Conservation (phyloP, 1,140 invertebrate species). For the Heliconius melpomene region DNA sequence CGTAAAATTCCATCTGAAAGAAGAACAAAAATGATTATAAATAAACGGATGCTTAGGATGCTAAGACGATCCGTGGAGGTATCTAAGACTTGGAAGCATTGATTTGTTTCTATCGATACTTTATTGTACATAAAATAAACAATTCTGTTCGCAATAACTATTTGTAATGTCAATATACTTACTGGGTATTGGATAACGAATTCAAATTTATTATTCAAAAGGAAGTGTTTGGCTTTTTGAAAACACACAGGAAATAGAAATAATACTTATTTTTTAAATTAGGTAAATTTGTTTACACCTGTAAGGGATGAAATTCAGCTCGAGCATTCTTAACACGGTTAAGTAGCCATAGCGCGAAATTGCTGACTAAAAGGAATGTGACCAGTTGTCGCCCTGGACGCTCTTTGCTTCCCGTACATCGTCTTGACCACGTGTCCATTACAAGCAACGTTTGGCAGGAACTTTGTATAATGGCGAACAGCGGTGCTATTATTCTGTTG, state of each 20-base stretch:
- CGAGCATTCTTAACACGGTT: constrained; percentile 86
- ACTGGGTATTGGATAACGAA: too few relatives aligned
- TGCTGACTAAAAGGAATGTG: constrained; percentile 89
- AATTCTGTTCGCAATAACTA: too few relatives aligned
- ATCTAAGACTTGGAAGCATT: too few relatives aligned
- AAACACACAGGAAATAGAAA: neutral
- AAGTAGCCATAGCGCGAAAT: constrained; percentile 90
- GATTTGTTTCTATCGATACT: too few relatives aligned
- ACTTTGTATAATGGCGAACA: constrained; percentile 82
- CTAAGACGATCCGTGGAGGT: neutral
- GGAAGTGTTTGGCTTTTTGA: too few relatives aligned
- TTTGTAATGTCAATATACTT: too few relatives aligned
- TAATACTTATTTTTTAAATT: neutral
- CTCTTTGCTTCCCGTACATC: constrained; percentile 82
- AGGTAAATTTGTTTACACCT: constrained; percentile 46
- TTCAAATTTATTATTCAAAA: too few relatives aligned
- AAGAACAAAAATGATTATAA: constrained; percentile 12
- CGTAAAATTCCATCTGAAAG: constrained; percentile 84
- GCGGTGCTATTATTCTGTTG: constrained; percentile 77
- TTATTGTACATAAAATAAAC: too few relatives aligned
- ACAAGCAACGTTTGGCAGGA: constrained; percentile 90
- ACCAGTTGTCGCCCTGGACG: constrained; percentile 88
- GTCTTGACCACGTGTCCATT: constrained; percentile 86
- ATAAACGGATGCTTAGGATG: neutral
- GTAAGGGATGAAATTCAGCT: constrained; percentile 84